These are phyloP conservation scores for Drosophila neotestacea DNA, from an alignment of 2,888 invertebrate genomes.

Conservation along the genomic window DNA sequence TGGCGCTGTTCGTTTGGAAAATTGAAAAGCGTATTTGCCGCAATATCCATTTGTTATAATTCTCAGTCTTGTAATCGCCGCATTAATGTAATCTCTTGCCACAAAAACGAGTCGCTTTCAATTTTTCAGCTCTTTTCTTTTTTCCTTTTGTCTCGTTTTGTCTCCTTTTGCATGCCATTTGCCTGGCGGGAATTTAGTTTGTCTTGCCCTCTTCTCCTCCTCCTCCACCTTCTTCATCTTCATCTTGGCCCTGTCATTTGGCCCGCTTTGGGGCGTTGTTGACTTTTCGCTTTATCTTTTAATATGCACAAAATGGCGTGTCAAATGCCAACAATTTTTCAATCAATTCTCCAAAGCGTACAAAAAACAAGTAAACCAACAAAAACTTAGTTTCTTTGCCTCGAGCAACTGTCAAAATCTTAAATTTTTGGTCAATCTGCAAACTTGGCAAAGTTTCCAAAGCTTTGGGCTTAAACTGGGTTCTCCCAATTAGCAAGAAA, in stretches of 20 bases:
- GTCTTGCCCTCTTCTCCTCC: background rate
- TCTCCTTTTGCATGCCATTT: slow-evolving; percentile 44
- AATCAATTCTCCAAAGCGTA: slow-evolving; percentile 66
- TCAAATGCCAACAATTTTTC: slow-evolving; percentile 74
- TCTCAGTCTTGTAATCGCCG: slow-evolving; percentile 62
- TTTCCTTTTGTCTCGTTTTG: background rate
- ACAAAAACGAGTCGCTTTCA: slow-evolving; percentile 41
- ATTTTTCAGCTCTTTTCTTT: slow-evolving; percentile 12
- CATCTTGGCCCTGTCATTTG: slow-evolving; percentile 3
- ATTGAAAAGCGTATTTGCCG: slow-evolving; percentile 59
- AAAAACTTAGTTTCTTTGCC: slow-evolving; percentile 21
- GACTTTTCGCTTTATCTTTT: slow-evolving; percentile 76
- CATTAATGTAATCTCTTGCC: slow-evolving; percentile 74
- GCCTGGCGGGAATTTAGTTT: slow-evolving; percentile 29
- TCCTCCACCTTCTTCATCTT: slow-evolving; percentile 15
- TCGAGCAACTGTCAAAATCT: slow-evolving; percentile 43
- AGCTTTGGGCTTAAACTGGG: slow-evolving; percentile 1
- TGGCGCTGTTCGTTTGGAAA: slow-evolving; percentile 36
- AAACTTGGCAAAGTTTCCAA: slow-evolving; percentile 5
- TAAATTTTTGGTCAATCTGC: slow-evolving; percentile 6
- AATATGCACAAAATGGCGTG: slow-evolving; percentile 78
- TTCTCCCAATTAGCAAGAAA: slow-evolving; percentile 12
- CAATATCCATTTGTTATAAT: slow-evolving; percentile 67
- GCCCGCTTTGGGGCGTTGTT: slow-evolving; percentile 58
- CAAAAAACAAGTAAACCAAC: slow-evolving; percentile 16